Base-by-base conservation (phyloP, 2,113 vertebrate species). In the Nettapus auritus region DNA sequence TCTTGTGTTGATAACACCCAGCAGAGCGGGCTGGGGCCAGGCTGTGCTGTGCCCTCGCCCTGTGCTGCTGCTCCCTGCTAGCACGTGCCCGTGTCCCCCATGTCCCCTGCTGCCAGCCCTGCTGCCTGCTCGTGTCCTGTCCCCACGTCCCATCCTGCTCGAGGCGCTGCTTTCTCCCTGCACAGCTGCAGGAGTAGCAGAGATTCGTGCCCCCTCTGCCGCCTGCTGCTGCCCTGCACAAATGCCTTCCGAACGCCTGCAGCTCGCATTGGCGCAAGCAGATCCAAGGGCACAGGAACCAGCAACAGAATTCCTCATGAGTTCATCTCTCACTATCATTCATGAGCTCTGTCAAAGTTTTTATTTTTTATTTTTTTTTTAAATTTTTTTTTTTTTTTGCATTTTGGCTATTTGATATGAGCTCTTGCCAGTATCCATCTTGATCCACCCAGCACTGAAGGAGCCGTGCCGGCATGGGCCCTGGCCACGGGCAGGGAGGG, bases 371-470 rank as follows among this genome's bases (percentile, higher is more conserved):
- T n/a, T n/a, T n/a, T n/a, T n/a, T n/a, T n/a, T n/a, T n/a, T n/a
- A n/a, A n/a, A n/a, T n/a, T n/a, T n/a, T n/a, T n/a, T n/a, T n/a
- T n/a, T n/a, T n/a, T 70, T 46, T 19, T 36, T 26, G 6, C 3
- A 7, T 8, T 4, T 53, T 40, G 64, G 6, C 17, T 0, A 2
- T 64, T 23, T 34, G 60, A 48, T 21, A 59, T 29, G 36, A 81
- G 40, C 44, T 50, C 56, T 42, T 1, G 2, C 26, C 31, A 22
- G 4, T 3, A 4, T 74, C 38, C 40, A 67, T 33, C 46, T 38
- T 17, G 17, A 16, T 52, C 59, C 16, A 40, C 0, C 2, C 0
- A 0, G 34, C 13, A 56, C 16, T 0, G 50, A n/a, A 31, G 9
- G 55, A 87, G 64, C 36, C 20, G 53, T 55, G 82, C 68, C 62